phyloP scores from a whole-genome alignment of 2,888 invertebrate genomes.

The Furcula furcula region DNA sequence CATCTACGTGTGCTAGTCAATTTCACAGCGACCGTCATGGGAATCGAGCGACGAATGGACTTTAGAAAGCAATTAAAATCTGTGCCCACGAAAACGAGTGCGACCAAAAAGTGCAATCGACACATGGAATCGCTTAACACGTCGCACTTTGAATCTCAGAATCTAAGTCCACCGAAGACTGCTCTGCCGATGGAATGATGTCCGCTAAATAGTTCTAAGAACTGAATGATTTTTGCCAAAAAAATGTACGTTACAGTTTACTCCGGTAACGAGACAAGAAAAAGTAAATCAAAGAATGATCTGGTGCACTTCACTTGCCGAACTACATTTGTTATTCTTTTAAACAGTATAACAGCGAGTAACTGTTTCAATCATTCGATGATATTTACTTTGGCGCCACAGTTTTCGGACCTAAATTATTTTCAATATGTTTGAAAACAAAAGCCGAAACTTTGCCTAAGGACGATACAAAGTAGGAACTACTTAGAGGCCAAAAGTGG shows the following conservation, averaged over 20 bases:
- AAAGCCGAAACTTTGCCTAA: constrained; percentile 44
- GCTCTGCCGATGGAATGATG: constrained; percentile 29
- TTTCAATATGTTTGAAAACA: constrained; percentile 43
- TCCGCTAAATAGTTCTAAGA: constrained; percentile 40
- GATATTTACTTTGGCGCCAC: constrained; percentile 31
- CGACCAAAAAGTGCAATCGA: constrained; percentile 63
- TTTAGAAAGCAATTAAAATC: constrained; percentile 80
- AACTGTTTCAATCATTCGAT: constrained; percentile 21
- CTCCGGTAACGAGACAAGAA: constrained; percentile 28
- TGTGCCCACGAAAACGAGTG: constrained; percentile 56
- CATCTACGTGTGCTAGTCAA: constrained; percentile 79
- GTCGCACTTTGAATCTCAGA: constrained; percentile 43
- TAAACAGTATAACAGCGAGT: constrained; percentile 16
- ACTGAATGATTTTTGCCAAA: constrained; percentile 49
- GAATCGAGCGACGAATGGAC: constrained; percentile 75
- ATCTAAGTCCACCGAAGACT: constrained; percentile 21
- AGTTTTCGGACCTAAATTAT: constrained; percentile 35
- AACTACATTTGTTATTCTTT: constrained; percentile 25
- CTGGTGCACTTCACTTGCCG: constrained; percentile 11
- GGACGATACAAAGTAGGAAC: constrained; percentile 49
- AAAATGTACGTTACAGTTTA: constrained; percentile 32
- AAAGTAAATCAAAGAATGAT: constrained; percentile 29
- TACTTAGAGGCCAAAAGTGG: constrained; percentile 48
- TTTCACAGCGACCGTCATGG: constrained; percentile 78
- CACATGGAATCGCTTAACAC: constrained; percentile 60